These are phyloP conservation scores for Zaprionus ornatus DNA, from an alignment of 1,140 invertebrate species.

Conservation along the genomic window DNA sequence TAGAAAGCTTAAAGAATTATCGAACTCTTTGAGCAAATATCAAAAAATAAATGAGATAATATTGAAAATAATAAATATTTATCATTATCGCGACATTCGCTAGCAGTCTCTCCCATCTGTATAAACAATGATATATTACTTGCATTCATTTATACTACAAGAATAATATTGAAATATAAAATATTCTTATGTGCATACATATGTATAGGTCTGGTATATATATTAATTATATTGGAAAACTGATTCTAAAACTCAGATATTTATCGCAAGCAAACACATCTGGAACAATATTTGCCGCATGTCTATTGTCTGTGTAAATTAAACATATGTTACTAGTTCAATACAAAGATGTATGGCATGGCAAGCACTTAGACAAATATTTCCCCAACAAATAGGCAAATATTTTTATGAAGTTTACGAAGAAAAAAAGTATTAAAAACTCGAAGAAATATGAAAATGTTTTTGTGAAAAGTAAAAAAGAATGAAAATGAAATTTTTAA, in stretches of 20 bases:
- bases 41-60: too few species aligned
- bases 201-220: not conserved
- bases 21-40: too few species aligned
- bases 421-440: not conserved
- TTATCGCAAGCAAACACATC: not conserved
- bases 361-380: not conserved
- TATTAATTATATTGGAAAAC: not conserved
- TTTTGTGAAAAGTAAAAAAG: not conserved
- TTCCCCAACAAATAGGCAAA: not conserved
- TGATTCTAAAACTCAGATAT: not conserved
- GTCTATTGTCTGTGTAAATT: conserved; percentile 9
- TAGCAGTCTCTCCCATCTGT: too few species aligned
- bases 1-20: too few species aligned
- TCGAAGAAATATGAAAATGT: not conserved
- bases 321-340: not conserved
- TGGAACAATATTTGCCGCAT: conserved; percentile 16
- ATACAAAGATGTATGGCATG: not conserved
- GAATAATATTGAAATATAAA: not conserved
- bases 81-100: too few species aligned
- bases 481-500: not conserved
- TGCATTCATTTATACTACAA: too few species aligned
- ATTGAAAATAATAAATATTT: too few species aligned
- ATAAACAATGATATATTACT: too few species aligned
- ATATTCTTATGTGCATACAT: not conserved
- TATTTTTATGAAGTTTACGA: not conserved